A percentile compares a stretch with the other conserved stretches of the same genome.
Evolutionary conservation across 2,113 vertebrate genomes (phyloP).

Genomic region (Hyla sarda): DNA sequence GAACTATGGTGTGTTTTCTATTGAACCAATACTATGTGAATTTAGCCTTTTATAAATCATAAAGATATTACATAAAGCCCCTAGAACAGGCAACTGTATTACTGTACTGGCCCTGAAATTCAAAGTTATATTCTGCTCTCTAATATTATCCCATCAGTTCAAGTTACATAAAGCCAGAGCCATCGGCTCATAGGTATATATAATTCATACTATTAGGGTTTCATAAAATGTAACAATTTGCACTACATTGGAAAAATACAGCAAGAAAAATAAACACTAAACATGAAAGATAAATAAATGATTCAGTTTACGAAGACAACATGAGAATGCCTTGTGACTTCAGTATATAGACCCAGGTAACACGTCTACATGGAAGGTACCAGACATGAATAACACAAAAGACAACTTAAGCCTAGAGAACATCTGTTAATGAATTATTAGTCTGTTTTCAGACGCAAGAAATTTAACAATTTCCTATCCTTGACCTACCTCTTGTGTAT

Average conservation of each 20-base stretch:
- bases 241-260: neutral
- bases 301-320: neutral
- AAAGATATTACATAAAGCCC: too few species aligned
- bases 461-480: too few species aligned
- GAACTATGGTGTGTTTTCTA: too few species aligned
- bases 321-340: neutral
- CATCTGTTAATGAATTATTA: constrained; percentile 12
- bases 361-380: neutral
- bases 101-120: neutral
- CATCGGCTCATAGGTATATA: neutral
- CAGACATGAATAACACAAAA: neutral
- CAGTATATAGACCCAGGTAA: neutral
- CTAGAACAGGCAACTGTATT: neutral
- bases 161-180: neutral
- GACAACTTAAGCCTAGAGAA: neutral
- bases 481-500: constrained; percentile 87
- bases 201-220: neutral
- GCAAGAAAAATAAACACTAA: neutral
- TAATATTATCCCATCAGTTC: neutral
- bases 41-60: too few species aligned
- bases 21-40: too few species aligned
- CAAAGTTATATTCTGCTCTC: neutral
- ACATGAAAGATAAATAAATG: neutral
- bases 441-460: neutral
- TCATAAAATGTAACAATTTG: neutral